phyloP scores from a whole-genome alignment of 2,113 vertebrate genomes.

The Corythaeola cristata region DNA sequence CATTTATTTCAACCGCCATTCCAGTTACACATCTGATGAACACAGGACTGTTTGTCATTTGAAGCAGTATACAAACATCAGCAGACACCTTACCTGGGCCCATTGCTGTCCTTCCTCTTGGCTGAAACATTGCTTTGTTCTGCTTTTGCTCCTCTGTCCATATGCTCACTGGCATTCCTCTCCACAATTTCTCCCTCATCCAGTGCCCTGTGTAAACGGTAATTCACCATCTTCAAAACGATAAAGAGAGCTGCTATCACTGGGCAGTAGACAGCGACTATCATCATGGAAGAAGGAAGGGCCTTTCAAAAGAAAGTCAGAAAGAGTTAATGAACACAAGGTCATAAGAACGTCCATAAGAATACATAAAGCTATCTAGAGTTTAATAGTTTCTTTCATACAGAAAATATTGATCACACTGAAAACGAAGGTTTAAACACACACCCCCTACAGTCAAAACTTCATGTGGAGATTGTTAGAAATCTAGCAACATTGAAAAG shows the following conservation, averaged over 20 bases:
- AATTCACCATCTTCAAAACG: constrained; percentile 95
- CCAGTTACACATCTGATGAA: neutral
- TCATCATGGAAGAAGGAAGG: constrained; percentile 94
- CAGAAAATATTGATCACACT: neutral
- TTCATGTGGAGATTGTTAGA: neutral
- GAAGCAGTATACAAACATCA: neutral
- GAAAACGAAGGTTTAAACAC: neutral
- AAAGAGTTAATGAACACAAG: constrained; percentile 7
- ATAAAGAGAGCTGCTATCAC: constrained; percentile 93
- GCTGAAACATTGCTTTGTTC: constrained; percentile 81
- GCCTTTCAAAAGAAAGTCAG: constrained; percentile 79
- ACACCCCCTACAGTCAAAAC: neutral
- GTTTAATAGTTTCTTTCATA: neutral
- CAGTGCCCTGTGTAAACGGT: constrained; percentile 93
- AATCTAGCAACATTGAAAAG: neutral
- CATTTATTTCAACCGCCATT: neutral
- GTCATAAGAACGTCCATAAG: neutral
- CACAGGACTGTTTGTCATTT: neutral
- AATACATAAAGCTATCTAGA: neutral
- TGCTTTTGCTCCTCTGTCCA: constrained; percentile 78
- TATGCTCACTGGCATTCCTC: constrained; percentile 81
- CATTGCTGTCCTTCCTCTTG: constrained; percentile 91
- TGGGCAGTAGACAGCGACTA: constrained; percentile 96
- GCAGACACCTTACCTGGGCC: constrained; percentile 86
- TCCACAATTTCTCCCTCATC: constrained; percentile 97